A percentile compares a stretch with the other conserved stretches of the same genome.
phyloP scores from a whole-genome alignment of 2,797 vertebrate species.

The Acomys russatus region DNA sequence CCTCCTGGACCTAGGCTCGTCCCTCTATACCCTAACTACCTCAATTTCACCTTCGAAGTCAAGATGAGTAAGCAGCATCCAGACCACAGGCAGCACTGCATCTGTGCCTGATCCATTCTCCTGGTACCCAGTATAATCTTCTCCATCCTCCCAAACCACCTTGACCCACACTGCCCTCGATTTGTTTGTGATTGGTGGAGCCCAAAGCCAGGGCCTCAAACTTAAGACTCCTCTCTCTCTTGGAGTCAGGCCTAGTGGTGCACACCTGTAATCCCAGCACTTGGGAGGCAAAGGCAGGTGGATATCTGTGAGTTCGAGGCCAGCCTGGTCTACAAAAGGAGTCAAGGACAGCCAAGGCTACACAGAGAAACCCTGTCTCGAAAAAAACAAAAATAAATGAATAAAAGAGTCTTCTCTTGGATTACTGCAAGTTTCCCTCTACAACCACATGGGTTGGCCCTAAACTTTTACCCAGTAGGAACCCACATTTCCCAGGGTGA shows the following conservation, averaged over 20 bases:
- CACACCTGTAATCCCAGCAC: too few relatives aligned
- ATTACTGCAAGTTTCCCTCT: not conserved
- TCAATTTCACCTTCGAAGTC: slow-evolving; percentile 5
- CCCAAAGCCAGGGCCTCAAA: not conserved
- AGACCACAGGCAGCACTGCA: not conserved
- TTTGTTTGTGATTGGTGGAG: not conserved
- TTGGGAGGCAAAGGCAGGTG: too few relatives aligned
- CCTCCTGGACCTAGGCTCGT: slow-evolving; percentile 11
- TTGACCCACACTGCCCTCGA: not conserved
- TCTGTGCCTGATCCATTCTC: not conserved
- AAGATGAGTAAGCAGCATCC: not conserved
- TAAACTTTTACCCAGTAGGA: slow-evolving; percentile 9
- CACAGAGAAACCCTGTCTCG: too few relatives aligned
- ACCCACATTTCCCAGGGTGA: not conserved
- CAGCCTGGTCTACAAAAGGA: too few relatives aligned
- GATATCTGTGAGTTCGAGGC: too few relatives aligned
- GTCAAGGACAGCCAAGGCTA: too few relatives aligned
- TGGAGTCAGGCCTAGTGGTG: too few relatives aligned
- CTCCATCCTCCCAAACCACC: not conserved
- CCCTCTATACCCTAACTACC: not conserved
- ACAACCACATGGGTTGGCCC: not conserved
- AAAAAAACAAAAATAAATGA: too few relatives aligned
- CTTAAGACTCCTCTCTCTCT: not conserved
- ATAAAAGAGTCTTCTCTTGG: not conserved
- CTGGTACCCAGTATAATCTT: not conserved